Percentiles rank a stretch among this genome's conserved stretches.
Evolutionary conservation across 1,140 invertebrate species (phyloP).

Genomic region (Whitmania pigra): DNA sequence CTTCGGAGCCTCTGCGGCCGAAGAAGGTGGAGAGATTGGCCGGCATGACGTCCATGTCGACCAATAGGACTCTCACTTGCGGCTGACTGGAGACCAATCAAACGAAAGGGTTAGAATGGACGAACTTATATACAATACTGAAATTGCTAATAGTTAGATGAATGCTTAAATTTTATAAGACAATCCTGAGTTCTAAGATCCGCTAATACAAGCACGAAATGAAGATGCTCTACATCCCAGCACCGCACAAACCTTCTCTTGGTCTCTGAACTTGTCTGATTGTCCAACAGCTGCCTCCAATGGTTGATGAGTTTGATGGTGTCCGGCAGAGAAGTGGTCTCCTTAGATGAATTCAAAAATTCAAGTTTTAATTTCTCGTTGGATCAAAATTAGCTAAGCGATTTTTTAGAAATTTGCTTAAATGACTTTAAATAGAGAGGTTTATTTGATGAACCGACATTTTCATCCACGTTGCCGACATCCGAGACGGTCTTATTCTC

Average conservation of each 20-base stretch:
- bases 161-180: too few species aligned
- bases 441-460: conserved; percentile 9
- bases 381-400: too few species aligned
- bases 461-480: conserved; percentile 30
- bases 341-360: too few species aligned
- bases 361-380: conserved; percentile 49
- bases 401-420: too few species aligned
- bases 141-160: too few species aligned
- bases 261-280: conserved; percentile 14
- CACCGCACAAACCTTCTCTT: neutral
- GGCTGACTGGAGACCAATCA: neutral
- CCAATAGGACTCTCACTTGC: neutral
- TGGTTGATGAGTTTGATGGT: conserved; percentile 46
- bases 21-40: neutral
- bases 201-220: neutral
- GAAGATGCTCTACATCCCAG: neutral
- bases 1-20: neutral
- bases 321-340: conserved; percentile 41
- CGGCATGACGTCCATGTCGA: neutral
- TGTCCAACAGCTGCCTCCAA: conserved; percentile 31
- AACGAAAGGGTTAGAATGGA: neutral
- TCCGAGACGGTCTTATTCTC: conserved; percentile 31
- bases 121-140: too few species aligned
- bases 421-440: neutral
- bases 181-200: too few species aligned